Evolutionary conservation across 2,888 invertebrate genomes (phyloP).

Genomic region (Zaprionus obscuricornis): DNA sequence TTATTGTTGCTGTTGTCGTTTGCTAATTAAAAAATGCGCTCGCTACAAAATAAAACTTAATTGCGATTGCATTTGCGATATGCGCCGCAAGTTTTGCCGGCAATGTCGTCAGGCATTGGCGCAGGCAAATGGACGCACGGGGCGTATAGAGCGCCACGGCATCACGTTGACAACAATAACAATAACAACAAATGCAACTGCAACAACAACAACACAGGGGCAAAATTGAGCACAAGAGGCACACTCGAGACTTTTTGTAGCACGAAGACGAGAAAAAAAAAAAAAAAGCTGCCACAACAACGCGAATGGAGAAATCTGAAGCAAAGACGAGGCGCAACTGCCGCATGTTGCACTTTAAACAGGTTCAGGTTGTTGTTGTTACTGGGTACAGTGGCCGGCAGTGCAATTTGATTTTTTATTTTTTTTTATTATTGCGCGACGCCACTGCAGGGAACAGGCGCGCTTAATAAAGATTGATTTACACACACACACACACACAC

Average conservation of each 20-base stretch:
- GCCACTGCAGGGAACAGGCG: slow-evolving; percentile 49
- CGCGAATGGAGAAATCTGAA: slow-evolving; percentile 53
- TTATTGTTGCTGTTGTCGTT: too few species aligned
- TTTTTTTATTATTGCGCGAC: slow-evolving; percentile 62
- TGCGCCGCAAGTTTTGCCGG: slow-evolving; percentile 34
- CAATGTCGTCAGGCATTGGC: slow-evolving; percentile 54
- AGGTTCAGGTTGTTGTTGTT: slow-evolving; percentile 43
- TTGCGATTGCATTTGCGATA: slow-evolving; percentile 79
- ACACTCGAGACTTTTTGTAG: slow-evolving; percentile 53
- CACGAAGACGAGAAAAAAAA: slow-evolving; percentile 23
- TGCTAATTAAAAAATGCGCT: slow-evolving; percentile 79
- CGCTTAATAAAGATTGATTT: slow-evolving; percentile 74
- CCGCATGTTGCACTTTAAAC: slow-evolving; percentile 64
- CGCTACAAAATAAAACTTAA: slow-evolving; percentile 79
- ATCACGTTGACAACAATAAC: slow-evolving; percentile 38
- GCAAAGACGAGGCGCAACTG: slow-evolving; percentile 48
- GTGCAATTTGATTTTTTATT: slow-evolving; percentile 63
- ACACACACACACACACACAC: slow-evolving; percentile 52
- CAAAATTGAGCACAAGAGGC: slow-evolving; percentile 60
- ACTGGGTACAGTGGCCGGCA: slow-evolving; percentile 43
- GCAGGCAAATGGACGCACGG: slow-evolving; percentile 44
- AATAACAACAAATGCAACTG: slow-evolving; percentile 11
- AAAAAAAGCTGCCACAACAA: slow-evolving; percentile 29
- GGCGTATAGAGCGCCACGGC: slow-evolving; percentile 34
- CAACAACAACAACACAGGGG: slow-evolving; percentile 21